These are phyloP conservation scores for Pentamera pediparva DNA, from an alignment of 53 echinoderm and acorn worm genomes.

Conservation along the genomic window DNA sequence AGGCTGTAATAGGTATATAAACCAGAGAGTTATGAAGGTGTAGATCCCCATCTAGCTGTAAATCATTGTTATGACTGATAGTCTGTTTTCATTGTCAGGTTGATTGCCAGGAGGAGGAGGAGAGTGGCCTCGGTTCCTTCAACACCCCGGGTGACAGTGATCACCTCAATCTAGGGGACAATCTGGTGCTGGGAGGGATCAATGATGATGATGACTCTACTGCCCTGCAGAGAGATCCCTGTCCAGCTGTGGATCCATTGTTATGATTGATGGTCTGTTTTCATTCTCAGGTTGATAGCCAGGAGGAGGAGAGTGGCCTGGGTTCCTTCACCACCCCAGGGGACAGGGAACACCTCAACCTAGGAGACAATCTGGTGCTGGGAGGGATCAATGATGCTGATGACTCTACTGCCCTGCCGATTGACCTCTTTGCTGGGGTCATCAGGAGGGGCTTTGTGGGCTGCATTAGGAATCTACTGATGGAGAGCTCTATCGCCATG, in stretches of 20 bases:
- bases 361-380: slow-evolving; percentile 63
- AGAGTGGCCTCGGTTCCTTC: slow-evolving; percentile 31
- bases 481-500: slow-evolving; percentile 64
- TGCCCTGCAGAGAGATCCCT: too few species aligned
- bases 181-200: slow-evolving; percentile 82
- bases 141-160: slow-evolving; percentile 61
- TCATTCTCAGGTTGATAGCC: slow-evolving; percentile 26
- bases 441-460: slow-evolving; percentile 81
- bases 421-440: slow-evolving; percentile 72
- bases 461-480: slow-evolving; percentile 75
- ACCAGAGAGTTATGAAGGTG: too few species aligned
- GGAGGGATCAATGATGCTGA: slow-evolving; percentile 67
- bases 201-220: slow-evolving; percentile 39
- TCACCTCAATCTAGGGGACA: slow-evolving; percentile 66
- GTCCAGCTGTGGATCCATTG: too few species aligned
- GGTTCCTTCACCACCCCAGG: slow-evolving; percentile 56
- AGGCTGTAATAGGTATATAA: too few species aligned
- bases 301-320: slow-evolving; percentile 12
- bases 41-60: too few species aligned
- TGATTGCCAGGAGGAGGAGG: slow-evolving; percentile 19
- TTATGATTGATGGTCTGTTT: too few species aligned
- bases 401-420: slow-evolving; percentile 49
- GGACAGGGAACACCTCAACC: slow-evolving; percentile 64
- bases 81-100: slow-evolving; percentile 13
- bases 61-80: too few species aligned